Conservation (phyloP, 2,888 invertebrate genomes). For the Cyaniris semiargus region DNA sequence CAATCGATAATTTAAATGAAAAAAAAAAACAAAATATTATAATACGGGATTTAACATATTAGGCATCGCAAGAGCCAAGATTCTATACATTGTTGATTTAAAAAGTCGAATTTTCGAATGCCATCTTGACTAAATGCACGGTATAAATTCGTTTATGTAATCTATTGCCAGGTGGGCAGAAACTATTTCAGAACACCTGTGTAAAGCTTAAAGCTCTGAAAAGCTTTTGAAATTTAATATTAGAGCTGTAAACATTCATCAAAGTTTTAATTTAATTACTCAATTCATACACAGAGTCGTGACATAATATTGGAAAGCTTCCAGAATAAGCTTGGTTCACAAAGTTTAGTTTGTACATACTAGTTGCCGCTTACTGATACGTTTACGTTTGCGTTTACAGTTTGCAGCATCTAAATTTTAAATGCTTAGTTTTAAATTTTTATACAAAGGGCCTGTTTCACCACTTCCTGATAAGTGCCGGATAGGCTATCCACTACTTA, state of each 20-base stretch:
- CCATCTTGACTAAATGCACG: background rate
- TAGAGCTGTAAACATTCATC: slow-evolving; percentile 12
- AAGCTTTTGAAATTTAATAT: slow-evolving; percentile 17
- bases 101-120: background rate
- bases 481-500: no score
- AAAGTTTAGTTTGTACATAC: slow-evolving; percentile 6
- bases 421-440: no score
- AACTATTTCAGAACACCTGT: background rate
- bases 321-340: background rate
- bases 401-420: background rate
- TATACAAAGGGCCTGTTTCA: no score
- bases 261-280: slow-evolving; percentile 21
- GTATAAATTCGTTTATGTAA: background rate
- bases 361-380: background rate
- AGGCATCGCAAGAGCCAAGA: no score
- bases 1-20: no score
- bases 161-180: background rate
- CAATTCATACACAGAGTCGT: slow-evolving; percentile 20
- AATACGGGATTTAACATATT: no score
- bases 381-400: no score
- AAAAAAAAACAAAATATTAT: no score
- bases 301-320: slow-evolving; percentile 26
- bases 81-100: no score
- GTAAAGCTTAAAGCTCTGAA: background rate
- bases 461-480: no score